Conservation (phyloP, 1,140 invertebrate genomes). For the Leptopilina boulardi region DNA sequence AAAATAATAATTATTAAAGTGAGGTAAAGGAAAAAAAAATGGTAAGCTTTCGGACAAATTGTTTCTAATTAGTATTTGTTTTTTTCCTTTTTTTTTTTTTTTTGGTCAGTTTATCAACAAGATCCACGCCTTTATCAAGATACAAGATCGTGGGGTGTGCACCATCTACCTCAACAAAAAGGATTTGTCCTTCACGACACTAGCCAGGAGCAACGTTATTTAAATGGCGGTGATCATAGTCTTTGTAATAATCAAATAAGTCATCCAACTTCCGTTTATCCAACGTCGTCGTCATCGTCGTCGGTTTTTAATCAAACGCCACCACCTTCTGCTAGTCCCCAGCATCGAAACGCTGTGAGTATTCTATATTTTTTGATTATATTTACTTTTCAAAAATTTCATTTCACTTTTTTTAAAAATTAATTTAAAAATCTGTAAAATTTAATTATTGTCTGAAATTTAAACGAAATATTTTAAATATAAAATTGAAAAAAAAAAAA, state of each 20-base stretch:
- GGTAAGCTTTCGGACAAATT: too few species aligned
- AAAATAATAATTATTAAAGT: too few species aligned
- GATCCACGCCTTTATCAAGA: slow-evolving; percentile 72
- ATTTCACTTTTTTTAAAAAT: neutral
- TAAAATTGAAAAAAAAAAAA: too few species aligned
- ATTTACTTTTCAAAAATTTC: neutral
- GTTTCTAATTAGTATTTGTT: too few species aligned
- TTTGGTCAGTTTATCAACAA: slow-evolving; percentile 69
- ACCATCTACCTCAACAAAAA: slow-evolving; percentile 65
- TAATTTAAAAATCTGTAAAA: too few species aligned
- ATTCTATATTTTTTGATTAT: slow-evolving; percentile 23
- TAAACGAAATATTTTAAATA: too few species aligned
- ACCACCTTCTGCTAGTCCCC: slow-evolving; percentile 73
- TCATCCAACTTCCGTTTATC: slow-evolving; percentile 69
- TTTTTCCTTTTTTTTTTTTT: slow-evolving; percentile 16
- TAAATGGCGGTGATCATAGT: slow-evolving; percentile 74
- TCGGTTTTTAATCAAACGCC: slow-evolving; percentile 74
- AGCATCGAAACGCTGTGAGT: slow-evolving; percentile 74
- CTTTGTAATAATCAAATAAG: slow-evolving; percentile 74
- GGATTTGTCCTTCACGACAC: slow-evolving; percentile 73
- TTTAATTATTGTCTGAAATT: too few species aligned
- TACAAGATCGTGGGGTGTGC: slow-evolving; percentile 69
- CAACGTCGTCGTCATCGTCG: slow-evolving; percentile 66
- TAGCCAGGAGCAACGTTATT: slow-evolving; percentile 72
- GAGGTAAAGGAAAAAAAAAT: too few species aligned